Evolutionary conservation across 2,888 invertebrate species (phyloP).

Genomic region (Myopa tessellatipennis): DNA sequence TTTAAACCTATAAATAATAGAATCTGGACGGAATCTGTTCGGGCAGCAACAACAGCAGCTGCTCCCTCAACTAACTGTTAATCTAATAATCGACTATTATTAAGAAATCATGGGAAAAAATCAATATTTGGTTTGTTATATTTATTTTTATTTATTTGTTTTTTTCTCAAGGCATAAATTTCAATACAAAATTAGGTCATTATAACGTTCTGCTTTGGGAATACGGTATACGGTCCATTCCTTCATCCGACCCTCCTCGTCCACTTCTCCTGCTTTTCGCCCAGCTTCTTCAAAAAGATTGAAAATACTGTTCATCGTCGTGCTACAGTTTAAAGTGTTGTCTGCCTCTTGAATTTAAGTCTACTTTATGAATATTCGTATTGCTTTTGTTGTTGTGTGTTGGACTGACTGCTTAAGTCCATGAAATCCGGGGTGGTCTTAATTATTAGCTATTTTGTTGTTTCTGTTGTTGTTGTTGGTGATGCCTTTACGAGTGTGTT

Average conservation of each 20-base stretch:
- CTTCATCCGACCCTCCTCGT: not conserved
- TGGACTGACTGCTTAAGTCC: not conserved
- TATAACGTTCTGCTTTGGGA: not conserved
- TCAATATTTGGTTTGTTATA: not conserved
- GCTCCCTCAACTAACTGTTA: not conserved
- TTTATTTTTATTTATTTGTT: not conserved
- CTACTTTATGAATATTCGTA: not conserved
- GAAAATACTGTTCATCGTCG: not conserved
- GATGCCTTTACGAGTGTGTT: not conserved
- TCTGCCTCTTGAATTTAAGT: constrained; percentile 8
- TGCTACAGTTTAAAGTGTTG: constrained; percentile 14
- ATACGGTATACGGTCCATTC: not conserved
- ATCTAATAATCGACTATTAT: constrained; percentile 5
- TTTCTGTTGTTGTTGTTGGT: not conserved
- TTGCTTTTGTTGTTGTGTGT: not conserved
- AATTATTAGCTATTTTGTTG: constrained; percentile 12
- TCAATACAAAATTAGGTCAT: constrained; percentile 7
- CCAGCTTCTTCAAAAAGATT: not conserved
- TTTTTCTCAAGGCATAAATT: constrained; percentile 1
- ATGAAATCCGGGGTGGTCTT: constrained; percentile 22
- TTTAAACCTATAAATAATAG: not conserved
- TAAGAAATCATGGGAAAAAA: not conserved
- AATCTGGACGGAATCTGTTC: not conserved
- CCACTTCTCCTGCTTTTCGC: not conserved
- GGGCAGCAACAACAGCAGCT: not conserved